Evolutionary conservation across 37 sponge, comb jelly and placozoan genomes (phyloP).

Genomic region (Theonella swinhoei): DNA sequence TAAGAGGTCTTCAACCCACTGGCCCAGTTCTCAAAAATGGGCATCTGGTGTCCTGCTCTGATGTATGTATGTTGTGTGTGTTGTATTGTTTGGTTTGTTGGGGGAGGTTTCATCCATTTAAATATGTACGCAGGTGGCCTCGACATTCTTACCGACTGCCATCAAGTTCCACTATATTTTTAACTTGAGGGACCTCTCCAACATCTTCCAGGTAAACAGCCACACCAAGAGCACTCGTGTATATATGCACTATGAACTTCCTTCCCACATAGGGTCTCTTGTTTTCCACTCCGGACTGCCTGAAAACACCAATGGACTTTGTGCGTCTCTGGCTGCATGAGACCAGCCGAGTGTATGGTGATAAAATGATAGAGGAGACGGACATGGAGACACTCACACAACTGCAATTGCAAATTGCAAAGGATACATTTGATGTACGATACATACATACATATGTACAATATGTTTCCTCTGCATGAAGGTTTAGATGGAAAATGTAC

Average conservation of each 20-base stretch:
- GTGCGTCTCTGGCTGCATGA: constrained; percentile 98
- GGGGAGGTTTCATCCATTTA: neutral
- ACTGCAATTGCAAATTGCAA: constrained; percentile 77
- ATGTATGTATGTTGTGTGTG: too few species aligned
- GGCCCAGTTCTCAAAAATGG: too few species aligned
- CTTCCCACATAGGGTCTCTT: constrained; percentile 72
- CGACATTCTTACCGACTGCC: constrained; percentile 96
- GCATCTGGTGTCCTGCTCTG: too few species aligned
- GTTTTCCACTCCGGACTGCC: constrained; percentile 69
- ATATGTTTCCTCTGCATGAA: too few species aligned
- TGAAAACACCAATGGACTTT: constrained; percentile 89
- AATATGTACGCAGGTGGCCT: constrained; percentile 58
- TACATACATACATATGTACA: too few species aligned
- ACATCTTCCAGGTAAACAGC: constrained; percentile 86
- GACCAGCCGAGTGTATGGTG: constrained; percentile 91
- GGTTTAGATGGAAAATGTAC: too few species aligned
- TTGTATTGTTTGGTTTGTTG: too few species aligned
- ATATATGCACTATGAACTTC: neutral
- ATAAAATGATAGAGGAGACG: constrained; percentile 91
- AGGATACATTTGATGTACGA: constrained; percentile 82
- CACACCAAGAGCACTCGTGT: neutral
- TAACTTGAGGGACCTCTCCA: constrained; percentile 97
- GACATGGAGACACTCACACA: constrained; percentile 83
- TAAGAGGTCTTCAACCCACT: too few species aligned
- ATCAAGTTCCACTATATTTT: constrained; percentile 99